Percentiles rank a stretch among this genome's conserved stretches.
phyloP scores from a whole-genome alignment of 2,113 vertebrate species.

The Dendropsophus ebraccatus region DNA sequence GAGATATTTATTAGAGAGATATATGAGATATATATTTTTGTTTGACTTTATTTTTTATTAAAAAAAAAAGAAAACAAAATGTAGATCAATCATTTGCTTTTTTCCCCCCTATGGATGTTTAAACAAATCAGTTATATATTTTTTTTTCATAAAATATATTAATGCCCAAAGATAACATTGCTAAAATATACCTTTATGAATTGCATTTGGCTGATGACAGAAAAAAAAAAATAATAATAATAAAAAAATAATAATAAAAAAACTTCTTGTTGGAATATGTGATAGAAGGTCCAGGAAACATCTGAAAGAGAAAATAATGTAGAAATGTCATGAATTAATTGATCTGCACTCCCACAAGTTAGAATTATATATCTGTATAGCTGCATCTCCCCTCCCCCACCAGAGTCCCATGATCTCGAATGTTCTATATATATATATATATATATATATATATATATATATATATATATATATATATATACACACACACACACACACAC shows the following conservation, averaged over 20 bases:
- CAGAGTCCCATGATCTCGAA: not conserved
- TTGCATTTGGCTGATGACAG: not conserved
- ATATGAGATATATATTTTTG: conserved; percentile 49
- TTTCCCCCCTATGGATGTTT: not conserved
- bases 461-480: conserved; percentile 9
- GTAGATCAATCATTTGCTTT: conserved; percentile 3
- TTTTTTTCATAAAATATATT: not conserved
- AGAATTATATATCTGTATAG: not conserved
- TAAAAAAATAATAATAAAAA: not conserved
- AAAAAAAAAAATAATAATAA: not conserved
- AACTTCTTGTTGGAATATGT: not conserved
- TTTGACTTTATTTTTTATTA: conserved; percentile 53
- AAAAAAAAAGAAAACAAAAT: not conserved
- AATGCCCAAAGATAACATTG: not conserved
- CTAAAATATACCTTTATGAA: not conserved
- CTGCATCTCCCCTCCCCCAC: conserved; percentile 1
- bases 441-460: not conserved
- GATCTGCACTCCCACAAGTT: conserved; percentile 26
- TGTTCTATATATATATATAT: no score
- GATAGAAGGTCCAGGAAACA: not conserved
- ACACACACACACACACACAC: not conserved
- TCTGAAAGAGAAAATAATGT: conserved; percentile 10
- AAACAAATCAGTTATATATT: not conserved
- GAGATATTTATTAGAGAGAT: conserved; percentile 49
- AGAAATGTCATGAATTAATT: not conserved